phyloP scores from a whole-genome alignment of 2,888 invertebrate genomes.

The Eristalis tenax region DNA sequence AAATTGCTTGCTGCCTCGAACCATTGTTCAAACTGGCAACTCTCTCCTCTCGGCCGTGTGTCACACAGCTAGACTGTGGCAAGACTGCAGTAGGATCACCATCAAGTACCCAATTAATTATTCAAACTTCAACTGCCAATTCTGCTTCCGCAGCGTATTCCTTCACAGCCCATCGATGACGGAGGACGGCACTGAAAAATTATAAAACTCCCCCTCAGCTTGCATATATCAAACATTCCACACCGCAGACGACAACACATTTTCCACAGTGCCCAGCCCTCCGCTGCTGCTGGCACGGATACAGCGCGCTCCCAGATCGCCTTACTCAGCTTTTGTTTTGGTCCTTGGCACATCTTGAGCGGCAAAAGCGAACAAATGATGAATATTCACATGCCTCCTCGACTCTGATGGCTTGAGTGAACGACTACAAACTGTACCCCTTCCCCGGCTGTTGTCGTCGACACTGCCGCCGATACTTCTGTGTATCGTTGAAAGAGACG shows the following conservation, averaged over 20 bases:
- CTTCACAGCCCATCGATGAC: not conserved
- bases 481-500: conserved; percentile 5
- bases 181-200: conserved; percentile 2
- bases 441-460: not conserved
- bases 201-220: conserved; percentile 41
- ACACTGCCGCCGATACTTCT: conserved; percentile 46
- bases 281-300: conserved; percentile 20
- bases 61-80: not conserved
- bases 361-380: conserved; percentile 48
- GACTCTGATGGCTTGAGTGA: conserved; percentile 45
- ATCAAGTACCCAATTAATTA: conserved; percentile 59
- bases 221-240: conserved; percentile 63
- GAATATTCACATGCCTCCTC: conserved; percentile 61
- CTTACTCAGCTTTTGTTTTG: conserved; percentile 26
- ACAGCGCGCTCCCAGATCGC: conserved; percentile 35
- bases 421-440: conserved; percentile 58
- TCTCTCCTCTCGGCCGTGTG: not conserved
- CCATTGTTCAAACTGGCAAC: not conserved
- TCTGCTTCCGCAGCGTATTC: conserved; percentile 38
- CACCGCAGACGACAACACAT: conserved; percentile 77
- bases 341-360: conserved; percentile 51
- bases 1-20: not conserved
- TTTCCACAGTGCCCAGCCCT: conserved; percentile 66
- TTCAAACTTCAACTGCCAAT: conserved; percentile 57
- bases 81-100: not conserved